Conservation (phyloP, 2,888 invertebrate genomes). For the Pilophorus perplexus region DNA sequence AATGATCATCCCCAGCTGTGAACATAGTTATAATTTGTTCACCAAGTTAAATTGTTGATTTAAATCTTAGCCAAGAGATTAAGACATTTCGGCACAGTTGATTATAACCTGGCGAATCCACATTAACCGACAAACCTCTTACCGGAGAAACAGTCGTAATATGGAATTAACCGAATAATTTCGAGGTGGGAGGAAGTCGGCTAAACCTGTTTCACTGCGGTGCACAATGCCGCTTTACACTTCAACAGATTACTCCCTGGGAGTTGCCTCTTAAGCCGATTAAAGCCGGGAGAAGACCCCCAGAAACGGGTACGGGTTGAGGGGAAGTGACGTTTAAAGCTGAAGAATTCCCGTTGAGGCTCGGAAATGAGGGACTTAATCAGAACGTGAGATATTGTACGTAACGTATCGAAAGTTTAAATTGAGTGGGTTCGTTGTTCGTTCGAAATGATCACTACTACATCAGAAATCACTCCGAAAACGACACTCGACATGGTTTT, state of each 20-base stretch:
- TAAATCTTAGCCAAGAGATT: too few species aligned
- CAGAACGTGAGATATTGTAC: neutral
- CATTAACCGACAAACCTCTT: too few species aligned
- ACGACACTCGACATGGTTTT: too few species aligned
- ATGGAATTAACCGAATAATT: neutral
- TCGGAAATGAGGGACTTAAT: neutral
- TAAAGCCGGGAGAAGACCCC: neutral
- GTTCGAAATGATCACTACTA: neutral
- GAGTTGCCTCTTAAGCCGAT: neutral
- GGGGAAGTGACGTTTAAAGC: neutral
- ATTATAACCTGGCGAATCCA: too few species aligned
- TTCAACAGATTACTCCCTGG: constrained; percentile 4
- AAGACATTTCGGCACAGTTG: too few species aligned
- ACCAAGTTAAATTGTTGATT: too few species aligned
- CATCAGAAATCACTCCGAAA: too few species aligned
- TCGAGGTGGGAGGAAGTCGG: neutral
- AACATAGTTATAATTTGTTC: too few species aligned
- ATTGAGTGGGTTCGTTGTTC: neutral
- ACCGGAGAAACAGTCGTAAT: neutral
- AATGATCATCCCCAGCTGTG: too few species aligned
- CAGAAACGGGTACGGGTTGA: too few species aligned
- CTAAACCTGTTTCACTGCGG: neutral
- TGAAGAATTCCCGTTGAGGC: neutral
- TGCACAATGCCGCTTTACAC: constrained; percentile 7
- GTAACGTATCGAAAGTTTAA: neutral